Evolutionary conservation across 2,888 invertebrate species (phyloP).

Genomic region (Boloria selene): DNA sequence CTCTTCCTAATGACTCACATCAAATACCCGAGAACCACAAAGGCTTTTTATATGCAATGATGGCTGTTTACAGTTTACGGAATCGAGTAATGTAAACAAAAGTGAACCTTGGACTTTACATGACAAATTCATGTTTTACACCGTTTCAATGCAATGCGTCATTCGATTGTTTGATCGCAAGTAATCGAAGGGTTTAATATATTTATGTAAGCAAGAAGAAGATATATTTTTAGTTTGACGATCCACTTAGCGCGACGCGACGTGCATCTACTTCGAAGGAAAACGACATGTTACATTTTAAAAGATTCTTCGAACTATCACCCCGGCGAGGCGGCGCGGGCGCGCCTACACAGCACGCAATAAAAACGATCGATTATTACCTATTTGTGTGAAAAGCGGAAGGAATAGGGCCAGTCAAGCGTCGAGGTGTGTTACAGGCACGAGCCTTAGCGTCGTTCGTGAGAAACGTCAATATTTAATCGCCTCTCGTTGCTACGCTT

Average conservation of each 20-base stretch:
- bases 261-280: constrained; percentile 56
- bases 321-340: constrained; percentile 48
- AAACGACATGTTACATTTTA: constrained; percentile 63
- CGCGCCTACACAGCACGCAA: constrained; percentile 70
- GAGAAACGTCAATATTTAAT: constrained; percentile 81
- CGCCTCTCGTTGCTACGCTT: constrained; percentile 64
- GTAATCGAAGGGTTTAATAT: constrained; percentile 39
- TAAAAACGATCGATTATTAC: constrained; percentile 82
- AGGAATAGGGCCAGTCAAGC: constrained; percentile 62
- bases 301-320: constrained; percentile 75
- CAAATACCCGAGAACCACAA: constrained; percentile 69
- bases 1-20: constrained; percentile 68
- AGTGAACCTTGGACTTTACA: constrained; percentile 58
- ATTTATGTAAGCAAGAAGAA: constrained; percentile 25
- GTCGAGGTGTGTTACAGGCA: constrained; percentile 57
- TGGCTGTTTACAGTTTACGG: constrained; percentile 69
- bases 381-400: constrained; percentile 81
- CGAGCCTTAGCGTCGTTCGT: constrained; percentile 70
- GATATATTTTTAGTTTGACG: constrained; percentile 54
- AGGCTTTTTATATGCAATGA: constrained; percentile 68
- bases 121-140: constrained; percentile 54
- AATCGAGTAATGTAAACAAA: constrained; percentile 69
- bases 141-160: constrained; percentile 46
- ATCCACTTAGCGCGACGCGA: constrained; percentile 65
- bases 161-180: constrained; percentile 33